Conservation (phyloP, 1,140 invertebrate genomes). For the Notospermus geniculatus region DNA sequence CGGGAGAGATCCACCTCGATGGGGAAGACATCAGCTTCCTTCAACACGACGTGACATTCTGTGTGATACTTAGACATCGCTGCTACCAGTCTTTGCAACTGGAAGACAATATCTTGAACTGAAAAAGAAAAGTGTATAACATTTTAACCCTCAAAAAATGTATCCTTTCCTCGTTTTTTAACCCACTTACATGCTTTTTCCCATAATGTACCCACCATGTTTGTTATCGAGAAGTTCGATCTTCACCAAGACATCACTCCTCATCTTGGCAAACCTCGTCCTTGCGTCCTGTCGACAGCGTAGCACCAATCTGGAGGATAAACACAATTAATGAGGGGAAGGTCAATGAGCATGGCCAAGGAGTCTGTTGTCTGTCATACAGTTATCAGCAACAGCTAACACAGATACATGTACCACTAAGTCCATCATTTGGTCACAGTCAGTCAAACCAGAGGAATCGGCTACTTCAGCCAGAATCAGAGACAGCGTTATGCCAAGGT, state of each 20-base stretch:
- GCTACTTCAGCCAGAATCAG: no score
- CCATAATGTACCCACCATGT: constrained; percentile 62
- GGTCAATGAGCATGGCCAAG: no score
- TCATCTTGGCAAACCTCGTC: constrained; percentile 82
- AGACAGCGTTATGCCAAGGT: neutral
- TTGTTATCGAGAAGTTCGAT: constrained; percentile 96
- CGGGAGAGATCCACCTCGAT: constrained; percentile 93
- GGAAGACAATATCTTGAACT: constrained; percentile 87
- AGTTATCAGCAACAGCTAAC: no score
- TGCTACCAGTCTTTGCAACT: constrained; percentile 75
- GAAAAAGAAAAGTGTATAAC: constrained; percentile 30
- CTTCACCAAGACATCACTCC: constrained; percentile 95
- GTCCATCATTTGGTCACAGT: no score
- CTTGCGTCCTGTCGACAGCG: constrained; percentile 93
- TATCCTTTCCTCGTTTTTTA: neutral
- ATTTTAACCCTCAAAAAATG: neutral
- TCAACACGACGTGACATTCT: constrained; percentile 63
- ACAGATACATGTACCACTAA: no score
- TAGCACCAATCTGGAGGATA: constrained; percentile 71
- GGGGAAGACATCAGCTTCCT: constrained; percentile 82
- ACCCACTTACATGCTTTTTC: no score
- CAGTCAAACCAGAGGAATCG: no score
- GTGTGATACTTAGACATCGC: constrained; percentile 75
- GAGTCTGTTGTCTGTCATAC: no score
- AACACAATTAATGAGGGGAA: no score